A percentile compares a stretch with the other conserved stretches of the same genome.
These are phyloP conservation scores for Protodeltote pygarga DNA, from an alignment of 2,888 invertebrate species.

Conservation along the genomic window DNA sequence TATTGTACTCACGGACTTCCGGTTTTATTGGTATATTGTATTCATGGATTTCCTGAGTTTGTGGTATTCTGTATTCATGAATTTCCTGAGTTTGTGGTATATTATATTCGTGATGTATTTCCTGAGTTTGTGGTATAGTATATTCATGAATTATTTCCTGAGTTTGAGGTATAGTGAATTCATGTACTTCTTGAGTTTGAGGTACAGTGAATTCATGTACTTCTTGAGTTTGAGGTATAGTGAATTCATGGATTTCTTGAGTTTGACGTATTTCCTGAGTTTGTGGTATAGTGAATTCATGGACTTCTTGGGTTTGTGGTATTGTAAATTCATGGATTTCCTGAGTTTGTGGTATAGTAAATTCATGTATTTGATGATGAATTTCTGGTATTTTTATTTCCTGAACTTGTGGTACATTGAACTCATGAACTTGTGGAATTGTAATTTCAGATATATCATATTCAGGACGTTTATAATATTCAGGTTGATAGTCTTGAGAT, in stretches of 20 bases:
- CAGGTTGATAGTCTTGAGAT: background rate
- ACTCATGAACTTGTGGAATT: background rate
- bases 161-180: background rate
- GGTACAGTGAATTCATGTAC: background rate
- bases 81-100: background rate
- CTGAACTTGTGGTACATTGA: background rate
- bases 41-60: background rate
- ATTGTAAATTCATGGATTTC: background rate
- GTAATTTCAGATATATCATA: background rate
- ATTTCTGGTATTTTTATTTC: conserved; percentile 1
- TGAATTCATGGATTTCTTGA: background rate
- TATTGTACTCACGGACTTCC: conserved; percentile 2
- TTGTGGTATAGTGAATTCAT: background rate
- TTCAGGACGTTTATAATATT: background rate
- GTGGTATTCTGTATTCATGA: conserved; percentile 1
- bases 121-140: background rate
- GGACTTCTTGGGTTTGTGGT: background rate
- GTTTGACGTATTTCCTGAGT: background rate
- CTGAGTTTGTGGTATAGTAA: background rate
- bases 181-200: background rate
- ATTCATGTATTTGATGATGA: background rate
- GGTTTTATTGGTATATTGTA: background rate
- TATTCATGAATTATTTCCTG: background rate
- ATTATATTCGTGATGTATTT: too few relatives aligned
- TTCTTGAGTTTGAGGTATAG: too few relatives aligned